phyloP scores from a whole-genome alignment of 92 coral and sea anemone genomes.

The Phymanthus crucifer region DNA sequence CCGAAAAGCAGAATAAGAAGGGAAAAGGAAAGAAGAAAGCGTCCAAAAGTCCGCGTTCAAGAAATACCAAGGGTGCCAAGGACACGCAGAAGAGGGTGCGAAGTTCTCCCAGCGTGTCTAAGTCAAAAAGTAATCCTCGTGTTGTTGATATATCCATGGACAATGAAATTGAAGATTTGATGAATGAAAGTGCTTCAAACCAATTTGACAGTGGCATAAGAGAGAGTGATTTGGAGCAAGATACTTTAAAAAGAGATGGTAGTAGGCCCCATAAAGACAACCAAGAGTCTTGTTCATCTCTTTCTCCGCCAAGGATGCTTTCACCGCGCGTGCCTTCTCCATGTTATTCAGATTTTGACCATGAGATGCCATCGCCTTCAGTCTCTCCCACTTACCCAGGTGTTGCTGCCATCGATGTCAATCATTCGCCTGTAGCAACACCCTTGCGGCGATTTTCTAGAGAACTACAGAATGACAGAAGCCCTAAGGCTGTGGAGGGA shows the following conservation, averaged over 20 bases:
- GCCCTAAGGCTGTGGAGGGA: not conserved
- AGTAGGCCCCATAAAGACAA: not conserved
- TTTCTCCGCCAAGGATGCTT: slow-evolving; percentile 30
- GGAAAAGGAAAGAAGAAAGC: slow-evolving; percentile 4
- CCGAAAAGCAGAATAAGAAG: slow-evolving; percentile 1
- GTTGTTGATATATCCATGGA: slow-evolving; percentile 18
- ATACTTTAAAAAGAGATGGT: not conserved
- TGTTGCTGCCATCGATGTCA: not conserved
- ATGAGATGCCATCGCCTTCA: not conserved
- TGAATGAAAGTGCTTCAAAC: slow-evolving; percentile 1
- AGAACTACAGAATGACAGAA: not conserved
- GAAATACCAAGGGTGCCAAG: not conserved
- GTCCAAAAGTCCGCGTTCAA: not conserved
- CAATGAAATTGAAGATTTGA: slow-evolving; percentile 17
- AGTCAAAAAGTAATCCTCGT: not conserved
- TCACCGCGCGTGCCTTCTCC: slow-evolving; percentile 80
- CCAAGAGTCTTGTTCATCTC: slow-evolving; percentile 9
- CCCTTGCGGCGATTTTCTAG: slow-evolving; percentile 1
- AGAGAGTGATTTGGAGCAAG: not conserved
- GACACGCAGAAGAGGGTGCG: not conserved
- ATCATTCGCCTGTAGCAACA: slow-evolving; percentile 13
- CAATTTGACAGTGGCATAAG: not conserved
- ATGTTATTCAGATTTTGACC: slow-evolving; percentile 37
- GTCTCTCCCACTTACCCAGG: not conserved
- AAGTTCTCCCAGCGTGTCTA: not conserved